Evolutionary conservation across 37 sponge, comb jelly and placozoan species (phyloP).

Genomic region (Haliclona indistincta): DNA sequence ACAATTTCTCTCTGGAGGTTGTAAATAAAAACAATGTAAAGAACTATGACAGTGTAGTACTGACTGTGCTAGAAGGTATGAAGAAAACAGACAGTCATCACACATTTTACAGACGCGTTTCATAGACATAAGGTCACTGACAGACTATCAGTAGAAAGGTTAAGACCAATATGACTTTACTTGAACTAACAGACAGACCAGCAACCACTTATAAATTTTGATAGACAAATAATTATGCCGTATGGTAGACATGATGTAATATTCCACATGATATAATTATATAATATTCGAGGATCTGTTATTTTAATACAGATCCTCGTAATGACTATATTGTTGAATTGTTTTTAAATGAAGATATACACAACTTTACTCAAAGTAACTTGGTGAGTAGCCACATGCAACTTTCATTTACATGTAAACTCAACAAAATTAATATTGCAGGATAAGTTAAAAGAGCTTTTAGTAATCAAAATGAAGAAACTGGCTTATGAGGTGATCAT

Average conservation of each 20-base stretch:
- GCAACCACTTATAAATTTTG: too few species aligned
- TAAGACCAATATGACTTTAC: too few species aligned
- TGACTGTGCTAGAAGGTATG: slow-evolving; percentile 39
- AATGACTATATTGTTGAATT: neutral
- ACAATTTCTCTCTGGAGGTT: slow-evolving; percentile 77
- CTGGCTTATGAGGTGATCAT: neutral
- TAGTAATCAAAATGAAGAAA: neutral
- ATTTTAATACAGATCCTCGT: neutral
- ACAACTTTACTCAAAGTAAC: neutral
- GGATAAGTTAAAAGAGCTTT: neutral
- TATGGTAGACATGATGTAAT: too few species aligned
- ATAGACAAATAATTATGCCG: too few species aligned
- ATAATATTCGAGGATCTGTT: too few species aligned
- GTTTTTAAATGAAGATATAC: neutral
- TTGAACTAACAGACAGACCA: too few species aligned
- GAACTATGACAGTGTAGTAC: slow-evolving; percentile 18
- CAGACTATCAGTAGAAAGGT: too few species aligned
- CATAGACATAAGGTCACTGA: too few species aligned
- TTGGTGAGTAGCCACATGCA: neutral
- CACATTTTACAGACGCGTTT: too few species aligned
- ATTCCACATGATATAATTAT: too few species aligned
- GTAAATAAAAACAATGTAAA: slow-evolving; percentile 30
- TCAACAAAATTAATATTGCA: neutral
- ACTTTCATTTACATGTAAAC: neutral
- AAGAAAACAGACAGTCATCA: too few species aligned